Percentiles rank a stretch among this genome's conserved stretches.
Evolutionary conservation across 2,113 vertebrate species (phyloP).

Genomic region (Jaculus jaculus): DNA sequence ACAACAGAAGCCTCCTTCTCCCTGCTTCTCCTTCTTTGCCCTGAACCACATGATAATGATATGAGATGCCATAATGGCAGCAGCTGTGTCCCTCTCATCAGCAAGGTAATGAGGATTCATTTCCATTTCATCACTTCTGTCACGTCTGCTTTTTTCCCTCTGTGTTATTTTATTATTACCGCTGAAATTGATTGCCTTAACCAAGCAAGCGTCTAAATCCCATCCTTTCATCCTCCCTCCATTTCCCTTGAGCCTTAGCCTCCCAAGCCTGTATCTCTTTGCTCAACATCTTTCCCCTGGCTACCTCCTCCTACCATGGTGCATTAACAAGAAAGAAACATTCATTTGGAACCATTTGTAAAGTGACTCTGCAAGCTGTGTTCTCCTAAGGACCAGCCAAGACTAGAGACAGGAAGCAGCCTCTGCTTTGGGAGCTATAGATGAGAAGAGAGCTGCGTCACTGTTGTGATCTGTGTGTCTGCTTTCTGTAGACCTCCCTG

Average conservation of each 20-base stretch:
- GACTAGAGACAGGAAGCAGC: not conserved
- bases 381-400: not conserved
- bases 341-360: conserved; percentile 51
- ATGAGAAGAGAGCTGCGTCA: not conserved
- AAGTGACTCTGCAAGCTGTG: conserved; percentile 27
- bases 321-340: conserved; percentile 42
- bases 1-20: not conserved
- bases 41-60: not conserved
- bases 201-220: conserved; percentile 28
- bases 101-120: conserved; percentile 61
- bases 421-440: not conserved
- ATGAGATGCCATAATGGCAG: not conserved
- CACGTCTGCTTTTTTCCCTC: conserved; percentile 29
- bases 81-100: conserved; percentile 57
- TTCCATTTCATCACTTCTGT: conserved; percentile 57
- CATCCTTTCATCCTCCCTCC: not conserved
- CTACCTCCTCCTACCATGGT: not conserved
- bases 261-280: not conserved
- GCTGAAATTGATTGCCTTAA: conserved; percentile 43
- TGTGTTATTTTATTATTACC: conserved; percentile 50
- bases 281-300: not conserved
- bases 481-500: not conserved
- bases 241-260: not conserved
- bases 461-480: not conserved
- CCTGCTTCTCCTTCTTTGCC: not conserved